Evolutionary conservation across 2,113 vertebrate genomes (phyloP), one percentile per base, ranked within the genome.

Genomic region (Elephantulus edwardii): DNA sequence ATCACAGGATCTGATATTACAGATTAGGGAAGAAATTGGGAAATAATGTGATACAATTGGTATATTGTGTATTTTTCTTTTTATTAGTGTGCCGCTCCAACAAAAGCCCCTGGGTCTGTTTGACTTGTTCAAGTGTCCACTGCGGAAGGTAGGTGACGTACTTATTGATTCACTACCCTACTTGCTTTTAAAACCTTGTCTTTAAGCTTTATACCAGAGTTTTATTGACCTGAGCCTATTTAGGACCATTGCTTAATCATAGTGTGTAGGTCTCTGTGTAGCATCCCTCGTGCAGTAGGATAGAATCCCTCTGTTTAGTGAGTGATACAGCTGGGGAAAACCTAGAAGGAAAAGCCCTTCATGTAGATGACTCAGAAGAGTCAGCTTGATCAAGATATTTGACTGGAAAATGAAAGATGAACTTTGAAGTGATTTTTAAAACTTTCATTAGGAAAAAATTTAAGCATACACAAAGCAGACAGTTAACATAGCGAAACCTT

Each of bases 101-200:
- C 97, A 99, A 99, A 98, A 99, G 99, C 88, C 99, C 99, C 0
- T 99, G 99, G 99, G 98, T 99, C 93, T 99, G 99, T 97, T 98
- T 99, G 91, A 99, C 98, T 26, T 99, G 99, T 96, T 98, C 98
- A 30, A 98, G 98, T 97, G 99, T 99, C 94, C 99, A 99, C 83
- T 99, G 99, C 97, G 99, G 99, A 98, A 98, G 99, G 99, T 99
- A 97, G 88, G 98, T 97, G 85, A 42, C 33, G 75, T 71, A 33
- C 42, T 90, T 83, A 85, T 26, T 94, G 11, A 70, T 64, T 93
- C 5, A 68, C 38, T 88, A n/a, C 50, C 50, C 72, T 91, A 3
- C 78, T 90, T 90, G 56, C 28, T 86, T 89, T 83, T 83, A 72
- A 68, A 42, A 66, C 10, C 71, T 92, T 86, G 40, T 50, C 44